These are phyloP conservation scores for Myotis yumanensis DNA, from an alignment of 2,113 vertebrate species.

Conservation along the genomic window DNA sequence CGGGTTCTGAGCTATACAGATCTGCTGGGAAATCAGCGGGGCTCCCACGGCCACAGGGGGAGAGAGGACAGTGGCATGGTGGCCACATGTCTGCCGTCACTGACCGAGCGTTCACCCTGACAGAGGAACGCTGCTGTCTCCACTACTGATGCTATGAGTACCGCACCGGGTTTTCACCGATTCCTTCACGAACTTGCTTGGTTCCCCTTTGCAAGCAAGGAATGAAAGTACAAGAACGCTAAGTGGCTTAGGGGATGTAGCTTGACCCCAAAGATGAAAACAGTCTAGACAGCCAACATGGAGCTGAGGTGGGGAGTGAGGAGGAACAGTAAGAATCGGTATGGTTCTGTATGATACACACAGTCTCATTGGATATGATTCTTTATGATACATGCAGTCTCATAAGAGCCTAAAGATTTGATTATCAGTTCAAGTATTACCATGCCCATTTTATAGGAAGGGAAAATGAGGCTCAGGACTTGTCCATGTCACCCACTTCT, in stretches of 20 bases:
- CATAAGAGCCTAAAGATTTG: background rate
- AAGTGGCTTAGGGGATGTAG: background rate
- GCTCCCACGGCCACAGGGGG: rapidly evolving
- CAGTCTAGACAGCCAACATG: background rate
- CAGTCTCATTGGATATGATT: background rate
- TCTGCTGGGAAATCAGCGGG: background rate
- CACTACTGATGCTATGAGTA: rapidly evolving
- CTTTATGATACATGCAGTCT: background rate
- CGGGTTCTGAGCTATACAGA: background rate
- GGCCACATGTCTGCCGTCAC: background rate
- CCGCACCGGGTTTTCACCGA: background rate
- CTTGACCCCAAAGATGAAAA: background rate
- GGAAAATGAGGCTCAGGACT: background rate
- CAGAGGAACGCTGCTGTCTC: background rate
- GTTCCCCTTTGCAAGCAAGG: background rate
- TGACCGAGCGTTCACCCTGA: background rate
- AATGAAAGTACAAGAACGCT: background rate
- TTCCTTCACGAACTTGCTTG: background rate
- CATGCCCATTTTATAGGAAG: background rate
- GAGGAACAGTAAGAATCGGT: background rate
- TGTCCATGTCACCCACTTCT: background rate
- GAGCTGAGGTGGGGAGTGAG: too few species aligned
- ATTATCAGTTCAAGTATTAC: background rate
- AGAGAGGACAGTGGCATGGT: background rate
- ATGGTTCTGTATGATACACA: background rate